phyloP scores from a whole-genome alignment of 2,113 vertebrate genomes.

The Malurus melanocephalus region DNA sequence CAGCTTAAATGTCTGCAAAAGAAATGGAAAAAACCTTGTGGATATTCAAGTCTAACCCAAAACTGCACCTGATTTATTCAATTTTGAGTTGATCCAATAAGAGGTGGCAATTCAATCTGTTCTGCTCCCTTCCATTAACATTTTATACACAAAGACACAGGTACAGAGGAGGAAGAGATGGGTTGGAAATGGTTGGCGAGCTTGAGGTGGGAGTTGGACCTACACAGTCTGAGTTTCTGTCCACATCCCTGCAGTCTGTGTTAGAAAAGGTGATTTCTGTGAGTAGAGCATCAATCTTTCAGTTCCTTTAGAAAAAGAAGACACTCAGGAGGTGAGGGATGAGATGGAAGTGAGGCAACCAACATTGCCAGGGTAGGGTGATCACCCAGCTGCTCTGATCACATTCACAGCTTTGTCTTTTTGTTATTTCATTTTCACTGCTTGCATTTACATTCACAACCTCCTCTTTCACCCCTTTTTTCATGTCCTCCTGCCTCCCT shows the following conservation, averaged over 20 bases:
- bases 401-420: neutral
- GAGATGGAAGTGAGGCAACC: neutral
- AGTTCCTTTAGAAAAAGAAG: neutral
- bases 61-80: neutral
- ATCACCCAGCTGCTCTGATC: neutral
- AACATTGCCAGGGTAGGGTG: neutral
- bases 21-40: neutral
- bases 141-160: neutral
- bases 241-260: too few species aligned
- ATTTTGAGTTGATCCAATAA: neutral
- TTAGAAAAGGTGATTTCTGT: neutral
- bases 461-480: neutral
- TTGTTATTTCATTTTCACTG: neutral
- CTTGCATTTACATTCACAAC: neutral
- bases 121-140: neutral
- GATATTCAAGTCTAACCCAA: neutral
- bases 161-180: neutral
- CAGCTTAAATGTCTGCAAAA: neutral
- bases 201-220: neutral
- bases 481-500: neutral
- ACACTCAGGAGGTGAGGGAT: neutral
- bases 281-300: neutral
- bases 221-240: accelerated
- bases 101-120: neutral
- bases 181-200: neutral